A percentile compares a stretch with the other conserved stretches of the same genome.
Conservation (phyloP, 2,888 invertebrate genomes). For the Nowickia ferox region DNA sequence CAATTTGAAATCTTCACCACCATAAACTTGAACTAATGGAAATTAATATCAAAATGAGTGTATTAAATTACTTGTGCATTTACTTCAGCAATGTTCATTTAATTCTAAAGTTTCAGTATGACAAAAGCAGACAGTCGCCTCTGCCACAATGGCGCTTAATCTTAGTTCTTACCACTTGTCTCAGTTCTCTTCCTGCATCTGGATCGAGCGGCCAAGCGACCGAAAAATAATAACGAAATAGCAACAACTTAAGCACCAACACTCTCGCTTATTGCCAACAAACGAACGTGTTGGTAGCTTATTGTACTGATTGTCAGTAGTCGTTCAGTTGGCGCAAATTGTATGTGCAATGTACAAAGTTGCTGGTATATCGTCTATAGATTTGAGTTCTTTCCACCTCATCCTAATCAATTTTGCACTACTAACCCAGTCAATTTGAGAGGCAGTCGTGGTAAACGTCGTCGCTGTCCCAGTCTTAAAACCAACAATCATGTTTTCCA, state of each 20-base stretch:
- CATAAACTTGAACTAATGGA: conserved; percentile 56
- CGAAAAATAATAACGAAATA: conserved; percentile 13
- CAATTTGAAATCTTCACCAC: conserved; percentile 16
- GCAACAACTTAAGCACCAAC: conserved; percentile 29
- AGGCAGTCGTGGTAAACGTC: conserved; percentile 36
- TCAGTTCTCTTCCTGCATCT: background rate
- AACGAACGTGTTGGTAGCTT: conserved; percentile 15
- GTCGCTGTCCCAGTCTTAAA: conserved; percentile 30
- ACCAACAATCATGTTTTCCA: conserved; percentile 34
- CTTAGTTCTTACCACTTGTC: background rate
- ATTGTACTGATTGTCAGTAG: conserved; percentile 10
- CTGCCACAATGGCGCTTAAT: conserved; percentile 20
- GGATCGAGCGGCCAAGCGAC: background rate
- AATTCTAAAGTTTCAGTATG: conserved; percentile 40
- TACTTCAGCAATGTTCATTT: conserved; percentile 24
- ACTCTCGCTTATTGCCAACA: conserved; percentile 58
- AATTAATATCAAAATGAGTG: conserved; percentile 53
- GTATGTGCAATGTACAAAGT: conserved; percentile 18
- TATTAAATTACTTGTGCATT: conserved; percentile 56
- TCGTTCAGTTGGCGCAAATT: conserved; percentile 32
- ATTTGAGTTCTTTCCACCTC: conserved; percentile 42
- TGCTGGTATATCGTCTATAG: conserved; percentile 31
- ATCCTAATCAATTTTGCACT: conserved; percentile 65
- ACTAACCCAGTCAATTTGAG: conserved; percentile 66
- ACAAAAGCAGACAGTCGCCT: background rate